Evolutionary conservation across 2,888 invertebrate species (phyloP), one percentile per base, ranked within the genome.

Genomic region (Tetropium fuscum): DNA sequence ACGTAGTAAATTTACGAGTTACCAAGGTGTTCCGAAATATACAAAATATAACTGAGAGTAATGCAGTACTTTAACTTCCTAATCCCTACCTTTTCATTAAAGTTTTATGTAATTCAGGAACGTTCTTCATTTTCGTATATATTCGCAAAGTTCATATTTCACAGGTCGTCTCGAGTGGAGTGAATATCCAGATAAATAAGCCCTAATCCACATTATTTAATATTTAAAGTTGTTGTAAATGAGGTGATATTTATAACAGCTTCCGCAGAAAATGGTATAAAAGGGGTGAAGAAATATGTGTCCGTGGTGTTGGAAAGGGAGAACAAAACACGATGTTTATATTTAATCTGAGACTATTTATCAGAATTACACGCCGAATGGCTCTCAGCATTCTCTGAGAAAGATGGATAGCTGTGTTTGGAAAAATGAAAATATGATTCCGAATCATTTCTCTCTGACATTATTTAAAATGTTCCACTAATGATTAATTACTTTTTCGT

Each of bases 341-440:
- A 48, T 48, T 62, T 71, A 71, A 70, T 69, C 70, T 61, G 49
- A 45, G 59, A 62, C 68, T 68, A 71, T 71, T 71, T 69, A 70
- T 71, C 69, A 70, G 71, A 62, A 71, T 71, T 70, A 71, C 57
- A 64, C 63, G 55, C 58, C 63, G 58, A 66, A 64, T 59, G 66
- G 58, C 60, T 43, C 56, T 63, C 58, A 53, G 44, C 60, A 44
- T 53, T 63, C 69, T 61, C 69, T 67, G 74, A 76, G 74, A 76
- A 77, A 78, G 77, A 76, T 75, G 74, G 69, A 76, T 74, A 73
- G 70, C 60, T 63, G 58, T 69, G 71, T 75, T 74, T 68, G 70
- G 72, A 75, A 77, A 77, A 78, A 78, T 75, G 76, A 74, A 78
- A 78, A 78, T 75, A 75, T 74, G 73, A 76, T 76, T 77, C 69